Evolutionary conservation across 2,797 vertebrate genomes (phyloP).

Genomic region (Lithobates pipiens): DNA sequence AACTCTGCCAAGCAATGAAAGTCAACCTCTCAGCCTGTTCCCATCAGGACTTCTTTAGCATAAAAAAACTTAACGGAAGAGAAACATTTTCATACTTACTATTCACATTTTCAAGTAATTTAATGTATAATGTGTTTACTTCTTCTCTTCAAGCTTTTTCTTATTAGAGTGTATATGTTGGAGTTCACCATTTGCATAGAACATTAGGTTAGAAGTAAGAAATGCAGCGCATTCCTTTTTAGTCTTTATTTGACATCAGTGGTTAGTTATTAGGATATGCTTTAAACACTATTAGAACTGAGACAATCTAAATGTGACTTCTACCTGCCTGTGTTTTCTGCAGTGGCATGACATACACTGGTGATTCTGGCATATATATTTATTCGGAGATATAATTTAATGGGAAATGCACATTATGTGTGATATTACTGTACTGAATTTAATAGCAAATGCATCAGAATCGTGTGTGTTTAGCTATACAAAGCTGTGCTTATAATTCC

Average conservation of each 20-base stretch:
- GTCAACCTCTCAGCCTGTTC: slow-evolving; percentile 95
- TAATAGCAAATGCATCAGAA: neutral
- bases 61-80: neutral
- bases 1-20: slow-evolving; percentile 94
- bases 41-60: slow-evolving; percentile 87
- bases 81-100: neutral
- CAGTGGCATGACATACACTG: slow-evolving; percentile 44
- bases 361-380: slow-evolving; percentile 34
- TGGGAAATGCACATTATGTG: neutral
- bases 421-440: slow-evolving; percentile 35
- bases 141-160: slow-evolving; percentile 2
- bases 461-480: slow-evolving; percentile 4
- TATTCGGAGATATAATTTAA: slow-evolving; percentile 28
- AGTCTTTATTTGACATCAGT: slow-evolving; percentile 10
- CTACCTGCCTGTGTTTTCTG: slow-evolving; percentile 17
- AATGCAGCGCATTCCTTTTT: slow-evolving; percentile 16
- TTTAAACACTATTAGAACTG: slow-evolving; percentile 34
- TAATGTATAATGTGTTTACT: neutral
- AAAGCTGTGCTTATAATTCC: slow-evolving; percentile 18
- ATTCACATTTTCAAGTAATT: slow-evolving; percentile 13
- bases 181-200: neutral
- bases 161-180: neutral
- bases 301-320: slow-evolving; percentile 54
- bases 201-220: neutral
- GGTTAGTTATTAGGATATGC: neutral